Evolutionary conservation across 2,888 invertebrate genomes (phyloP), one percentile per base, ranked within the genome.

Genomic region (Lacanobia oleracea): DNA sequence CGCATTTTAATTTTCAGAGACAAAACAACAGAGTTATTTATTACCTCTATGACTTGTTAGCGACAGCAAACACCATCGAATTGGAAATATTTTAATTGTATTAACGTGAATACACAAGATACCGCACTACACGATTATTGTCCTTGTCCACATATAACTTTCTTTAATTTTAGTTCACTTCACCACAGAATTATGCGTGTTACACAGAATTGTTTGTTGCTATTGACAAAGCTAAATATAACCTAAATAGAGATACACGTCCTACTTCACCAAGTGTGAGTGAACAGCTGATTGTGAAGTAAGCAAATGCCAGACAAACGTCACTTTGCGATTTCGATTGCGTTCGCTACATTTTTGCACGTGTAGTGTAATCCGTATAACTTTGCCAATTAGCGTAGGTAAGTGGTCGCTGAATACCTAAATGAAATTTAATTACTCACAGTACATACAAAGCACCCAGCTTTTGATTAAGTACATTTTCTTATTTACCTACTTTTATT

Each of bases 221-320:
- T 61, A 78, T 75, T 76, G 67, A 67, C 57, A 53, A 63, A 33
- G 54, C 67, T 79, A 72, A 72, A 81, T 56, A 83, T 77, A 81
- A 78, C 73, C 70, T 68, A 53, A 62, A 27, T 27, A 27, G 27
- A 33, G 33, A 59, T 33, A 62, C 74, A 80, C 83, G 80, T 75
- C 79, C 56, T 69, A 67, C 64, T 82, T 74, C 83, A 79, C 60
- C 54, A 57, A 69, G 10, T 65, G 59, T 59, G 75, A 84, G 64
- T 66, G 79, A 84, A 84, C 84, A 84, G 86, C 84, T 84, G 84
- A 86, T 77, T 76, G 48, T 82, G 75, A 81, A 71, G 61, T 61
- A 33, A 23, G 54, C 50, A 33, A 21, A 16, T 21, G 64, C 45
- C 62, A 40, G 63, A 51, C 62, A 40, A 60, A 51, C 56, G 56